These are phyloP conservation scores for Hemicordylus capensis DNA, from an alignment of 2,113 vertebrate species.

Conservation along the genomic window DNA sequence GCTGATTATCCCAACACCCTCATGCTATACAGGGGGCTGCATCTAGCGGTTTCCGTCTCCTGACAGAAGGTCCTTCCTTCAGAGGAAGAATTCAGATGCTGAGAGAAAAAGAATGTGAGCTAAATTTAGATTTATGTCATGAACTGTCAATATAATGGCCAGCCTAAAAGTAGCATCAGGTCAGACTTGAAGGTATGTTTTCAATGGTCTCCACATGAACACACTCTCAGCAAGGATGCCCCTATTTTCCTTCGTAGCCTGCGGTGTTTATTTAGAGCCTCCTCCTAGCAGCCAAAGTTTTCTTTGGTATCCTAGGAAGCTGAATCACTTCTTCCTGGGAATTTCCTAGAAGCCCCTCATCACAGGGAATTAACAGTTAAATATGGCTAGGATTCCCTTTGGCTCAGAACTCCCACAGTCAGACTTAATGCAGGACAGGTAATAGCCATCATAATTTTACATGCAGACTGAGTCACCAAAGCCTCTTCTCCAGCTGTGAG, in stretches of 20 bases:
- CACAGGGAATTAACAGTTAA: conserved; percentile 22
- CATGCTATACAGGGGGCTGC: not conserved
- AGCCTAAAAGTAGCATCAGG: not conserved
- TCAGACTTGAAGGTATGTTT: conserved; percentile 4
- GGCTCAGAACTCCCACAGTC: conserved; percentile 17
- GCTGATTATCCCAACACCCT: not conserved
- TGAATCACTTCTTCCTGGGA: conserved; percentile 37
- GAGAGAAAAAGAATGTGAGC: not conserved
- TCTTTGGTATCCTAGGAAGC: conserved; percentile 20
- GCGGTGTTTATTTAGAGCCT: conserved; percentile 25
- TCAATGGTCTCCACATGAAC: not conserved
- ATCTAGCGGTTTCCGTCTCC: no score
- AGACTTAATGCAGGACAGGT: not conserved
- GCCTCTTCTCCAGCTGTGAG: conserved; percentile 11
- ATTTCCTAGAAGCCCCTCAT: conserved; percentile 24
- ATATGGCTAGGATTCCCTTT: conserved; percentile 4
- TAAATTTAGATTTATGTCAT: not conserved
- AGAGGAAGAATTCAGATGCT: no score
- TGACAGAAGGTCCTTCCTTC: no score
- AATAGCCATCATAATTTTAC: conserved; percentile 27
- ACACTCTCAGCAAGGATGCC: conserved; percentile 16
- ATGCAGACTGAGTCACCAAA: conserved; percentile 24
- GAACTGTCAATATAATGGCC: not conserved
- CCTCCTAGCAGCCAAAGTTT: conserved; percentile 33
- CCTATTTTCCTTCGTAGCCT: conserved; percentile 9